Evolutionary conservation across 2,888 invertebrate genomes (phyloP), one percentile per base, ranked within the genome.

Genomic region (Nowickia ferox): DNA sequence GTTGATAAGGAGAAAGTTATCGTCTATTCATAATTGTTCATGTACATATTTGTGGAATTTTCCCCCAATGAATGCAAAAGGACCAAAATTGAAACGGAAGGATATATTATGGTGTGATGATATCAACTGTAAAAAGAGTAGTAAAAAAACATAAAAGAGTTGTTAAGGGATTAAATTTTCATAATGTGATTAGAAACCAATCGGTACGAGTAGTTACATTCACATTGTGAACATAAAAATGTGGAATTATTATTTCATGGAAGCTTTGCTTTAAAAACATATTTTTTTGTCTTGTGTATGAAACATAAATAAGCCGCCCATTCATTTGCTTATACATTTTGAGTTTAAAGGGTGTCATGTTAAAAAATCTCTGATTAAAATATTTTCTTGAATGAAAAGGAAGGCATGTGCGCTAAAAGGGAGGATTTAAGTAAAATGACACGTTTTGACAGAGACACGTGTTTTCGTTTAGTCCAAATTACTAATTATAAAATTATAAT

Each of bases 401-500:
- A 44, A 44, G 48, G 44, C 83, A 83, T 83, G 68, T 80, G 68
- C 66, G 2, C 63, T 59, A 15, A 86, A 83, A 40, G 71, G 66
- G 61, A 66, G 66, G 53, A 66, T 72, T 80, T 69, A 68, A 51
- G 86, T 72, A 83, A 83, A 79, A 79, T 83, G 86, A 86, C 86
- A 86, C 86, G 86, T 86, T 86, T 77, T 72, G 79, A 75, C 84
- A 84, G 19, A 51, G 86, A 42, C 86, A 86, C 86, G 86, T 86
- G 86, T 44, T 42, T 75, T 68, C 86, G 71, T 86, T 86, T 86
- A 86, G 79, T n/a, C 68, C 38, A 80, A 86, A 76, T 83, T 80
- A 86, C 83, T 77, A 86, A 86, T 86, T 86, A 86, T 83, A 72
- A 83, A 83, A 83, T 83, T 86, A 86, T 83, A 86, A 83, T 83